Evolutionary conservation across 2,797 vertebrate species (phyloP).

Genomic region (Oryzias sinensis): DNA sequence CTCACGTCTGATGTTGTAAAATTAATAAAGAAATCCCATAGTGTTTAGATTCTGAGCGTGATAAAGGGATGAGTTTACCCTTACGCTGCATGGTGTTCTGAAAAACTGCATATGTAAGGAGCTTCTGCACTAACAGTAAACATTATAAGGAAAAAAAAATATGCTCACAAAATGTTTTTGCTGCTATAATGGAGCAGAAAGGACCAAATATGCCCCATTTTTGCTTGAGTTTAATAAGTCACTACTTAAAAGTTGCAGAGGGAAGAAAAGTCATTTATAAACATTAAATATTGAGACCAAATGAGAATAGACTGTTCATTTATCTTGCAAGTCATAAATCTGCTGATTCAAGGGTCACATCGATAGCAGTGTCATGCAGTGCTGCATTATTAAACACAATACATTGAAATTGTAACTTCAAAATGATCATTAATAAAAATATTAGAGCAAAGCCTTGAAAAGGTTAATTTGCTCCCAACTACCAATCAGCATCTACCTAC

Average conservation of each 20-base stretch:
- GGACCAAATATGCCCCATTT: too few relatives aligned
- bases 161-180: background rate
- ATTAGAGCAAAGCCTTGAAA: conserved; percentile 11
- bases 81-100: conserved; percentile 24
- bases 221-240: too few relatives aligned
- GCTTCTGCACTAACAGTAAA: conserved; percentile 22
- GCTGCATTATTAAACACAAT: conserved; percentile 58
- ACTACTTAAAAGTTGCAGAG: conserved; percentile 16
- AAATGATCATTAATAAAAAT: conserved; percentile 27
- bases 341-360: conserved; percentile 50
- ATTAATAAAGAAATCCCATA: conserved; percentile 41
- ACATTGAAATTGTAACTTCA: conserved; percentile 52
- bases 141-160: conserved; percentile 17
- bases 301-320: conserved; percentile 51
- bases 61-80: conserved; percentile 17
- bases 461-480: conserved; percentile 28
- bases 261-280: conserved; percentile 54
- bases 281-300: conserved; percentile 24
- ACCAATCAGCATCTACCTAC: conserved; percentile 19
- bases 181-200: too few relatives aligned
- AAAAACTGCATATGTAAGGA: conserved; percentile 20
- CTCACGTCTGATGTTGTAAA: conserved; percentile 30
- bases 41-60: conserved; percentile 23
- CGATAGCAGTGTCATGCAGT: conserved; percentile 45
- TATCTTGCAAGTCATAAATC: conserved; percentile 64